These are phyloP conservation scores for Drosophila formosana DNA, from an alignment of 2,888 invertebrate species.

Conservation along the genomic window DNA sequence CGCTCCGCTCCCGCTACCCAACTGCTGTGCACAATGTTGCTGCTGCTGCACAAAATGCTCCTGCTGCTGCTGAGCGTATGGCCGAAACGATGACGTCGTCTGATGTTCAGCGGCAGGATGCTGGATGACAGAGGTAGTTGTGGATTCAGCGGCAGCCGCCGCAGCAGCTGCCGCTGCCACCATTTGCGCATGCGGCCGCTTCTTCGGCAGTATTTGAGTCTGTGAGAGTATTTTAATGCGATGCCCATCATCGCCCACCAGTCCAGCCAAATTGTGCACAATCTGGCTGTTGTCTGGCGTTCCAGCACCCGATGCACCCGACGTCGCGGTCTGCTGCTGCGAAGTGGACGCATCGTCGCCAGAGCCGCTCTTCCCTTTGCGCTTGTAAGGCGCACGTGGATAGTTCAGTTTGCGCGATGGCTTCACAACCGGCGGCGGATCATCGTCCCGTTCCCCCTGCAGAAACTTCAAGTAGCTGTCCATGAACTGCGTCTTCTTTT, in stretches of 20 bases:
- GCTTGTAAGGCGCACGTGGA: constrained; percentile 76
- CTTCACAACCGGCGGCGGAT: constrained; percentile 89
- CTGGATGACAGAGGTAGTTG: constrained; percentile 83
- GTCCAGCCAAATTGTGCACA: constrained; percentile 53
- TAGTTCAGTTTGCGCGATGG: constrained; percentile 83
- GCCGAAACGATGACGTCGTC: constrained; percentile 78
- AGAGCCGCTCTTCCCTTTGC: constrained; percentile 62
- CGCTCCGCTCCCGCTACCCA: constrained; percentile 61
- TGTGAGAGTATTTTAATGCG: constrained; percentile 84
- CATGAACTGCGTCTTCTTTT: constrained; percentile 90
- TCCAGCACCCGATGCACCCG: constrained; percentile 16
- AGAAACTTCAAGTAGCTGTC: constrained; percentile 93
- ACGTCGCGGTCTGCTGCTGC: constrained; percentile 32
- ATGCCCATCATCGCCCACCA: constrained; percentile 83
- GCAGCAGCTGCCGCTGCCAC: constrained; percentile 83
- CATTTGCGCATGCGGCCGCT: constrained; percentile 85
- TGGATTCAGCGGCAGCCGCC: constrained; percentile 81
- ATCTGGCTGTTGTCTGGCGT: constrained; percentile 49
- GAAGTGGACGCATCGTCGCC: constrained; percentile 70
- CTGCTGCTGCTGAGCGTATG: constrained; percentile 81
- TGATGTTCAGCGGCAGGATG: constrained; percentile 73
- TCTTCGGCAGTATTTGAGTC: constrained; percentile 85
- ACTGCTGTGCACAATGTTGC: constrained; percentile 82
- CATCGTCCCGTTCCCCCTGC: constrained; percentile 91
- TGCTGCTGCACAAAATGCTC: constrained; percentile 66